Conservation (phyloP, 2,113 vertebrate genomes). For the Otolemur garnettii region DNA sequence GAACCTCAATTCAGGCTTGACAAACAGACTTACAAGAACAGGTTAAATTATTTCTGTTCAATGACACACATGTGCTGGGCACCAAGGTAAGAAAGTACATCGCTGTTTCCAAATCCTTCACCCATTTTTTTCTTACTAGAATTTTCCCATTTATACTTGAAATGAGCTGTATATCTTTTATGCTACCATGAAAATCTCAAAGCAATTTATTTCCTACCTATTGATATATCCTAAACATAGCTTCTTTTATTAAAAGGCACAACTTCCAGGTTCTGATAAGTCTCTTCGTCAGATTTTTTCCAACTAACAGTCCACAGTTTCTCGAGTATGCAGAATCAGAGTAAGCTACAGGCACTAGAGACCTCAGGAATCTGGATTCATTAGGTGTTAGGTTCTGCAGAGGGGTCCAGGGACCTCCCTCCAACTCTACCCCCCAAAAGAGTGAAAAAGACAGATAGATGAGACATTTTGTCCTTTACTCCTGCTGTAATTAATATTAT, state of each 20-base stretch:
- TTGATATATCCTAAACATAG: not conserved
- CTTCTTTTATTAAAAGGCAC: not conserved
- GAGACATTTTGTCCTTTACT: not conserved
- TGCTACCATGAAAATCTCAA: not conserved
- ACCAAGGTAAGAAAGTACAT: not conserved
- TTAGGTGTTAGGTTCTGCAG: not conserved
- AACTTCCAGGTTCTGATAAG: not conserved
- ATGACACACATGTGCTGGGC: not conserved
- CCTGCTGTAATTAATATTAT: not conserved
- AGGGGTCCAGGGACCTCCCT: not conserved
- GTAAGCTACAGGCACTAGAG: not conserved
- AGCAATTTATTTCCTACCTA: not conserved
- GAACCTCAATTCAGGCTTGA: not conserved
- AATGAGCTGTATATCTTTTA: not conserved
- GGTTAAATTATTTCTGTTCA: not conserved
- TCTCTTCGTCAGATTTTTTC: not conserved
- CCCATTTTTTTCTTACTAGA: not conserved
- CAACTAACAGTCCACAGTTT: not conserved
- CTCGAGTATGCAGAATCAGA: not conserved
- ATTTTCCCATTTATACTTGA: not conserved
- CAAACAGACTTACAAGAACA: not conserved
- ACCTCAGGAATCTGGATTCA: not conserved
- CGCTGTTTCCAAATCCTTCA: not conserved
- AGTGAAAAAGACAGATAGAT: not conserved
- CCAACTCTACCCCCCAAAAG: not conserved